Conservation (phyloP, 2,113 vertebrate species). For the Balaenoptera acutorostrata region DNA sequence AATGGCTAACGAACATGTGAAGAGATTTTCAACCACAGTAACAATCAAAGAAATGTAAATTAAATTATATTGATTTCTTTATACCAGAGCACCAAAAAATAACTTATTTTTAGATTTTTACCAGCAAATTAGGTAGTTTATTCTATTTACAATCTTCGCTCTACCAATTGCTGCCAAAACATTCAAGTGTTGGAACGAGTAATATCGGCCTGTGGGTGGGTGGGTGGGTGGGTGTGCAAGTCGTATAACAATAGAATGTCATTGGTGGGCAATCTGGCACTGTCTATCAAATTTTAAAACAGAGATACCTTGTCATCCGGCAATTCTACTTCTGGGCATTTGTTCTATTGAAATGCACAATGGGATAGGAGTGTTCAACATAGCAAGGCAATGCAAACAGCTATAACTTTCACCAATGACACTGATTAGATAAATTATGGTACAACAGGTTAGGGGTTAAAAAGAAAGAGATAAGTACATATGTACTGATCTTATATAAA, state of each 20-base stretch:
- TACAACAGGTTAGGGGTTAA: background rate
- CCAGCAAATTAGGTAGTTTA: background rate
- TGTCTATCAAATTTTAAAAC: background rate
- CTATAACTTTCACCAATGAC: background rate
- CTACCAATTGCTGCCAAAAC: background rate
- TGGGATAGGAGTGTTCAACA: background rate
- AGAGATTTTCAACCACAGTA: background rate
- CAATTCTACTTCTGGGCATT: background rate
- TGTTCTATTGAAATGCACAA: background rate
- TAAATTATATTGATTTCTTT: background rate
- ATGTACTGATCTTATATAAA: background rate
- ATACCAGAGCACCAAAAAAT: background rate
- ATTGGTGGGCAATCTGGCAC: background rate
- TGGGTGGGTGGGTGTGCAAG: background rate
- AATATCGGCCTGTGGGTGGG: background rate
- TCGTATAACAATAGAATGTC: background rate
- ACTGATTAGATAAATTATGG: background rate
- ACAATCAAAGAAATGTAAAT: constrained; percentile 9
- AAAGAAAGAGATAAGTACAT: background rate
- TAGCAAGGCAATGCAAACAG: background rate
- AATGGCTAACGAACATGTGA: background rate
- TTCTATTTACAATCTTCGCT: background rate
- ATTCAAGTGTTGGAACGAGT: background rate
- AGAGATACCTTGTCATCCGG: background rate
- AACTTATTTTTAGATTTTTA: background rate